A percentile compares a stretch with the other conserved stretches of the same genome.
These are phyloP conservation scores for Menidia beryllina DNA, from an alignment of 2,113 vertebrate species.

Conservation along the genomic window DNA sequence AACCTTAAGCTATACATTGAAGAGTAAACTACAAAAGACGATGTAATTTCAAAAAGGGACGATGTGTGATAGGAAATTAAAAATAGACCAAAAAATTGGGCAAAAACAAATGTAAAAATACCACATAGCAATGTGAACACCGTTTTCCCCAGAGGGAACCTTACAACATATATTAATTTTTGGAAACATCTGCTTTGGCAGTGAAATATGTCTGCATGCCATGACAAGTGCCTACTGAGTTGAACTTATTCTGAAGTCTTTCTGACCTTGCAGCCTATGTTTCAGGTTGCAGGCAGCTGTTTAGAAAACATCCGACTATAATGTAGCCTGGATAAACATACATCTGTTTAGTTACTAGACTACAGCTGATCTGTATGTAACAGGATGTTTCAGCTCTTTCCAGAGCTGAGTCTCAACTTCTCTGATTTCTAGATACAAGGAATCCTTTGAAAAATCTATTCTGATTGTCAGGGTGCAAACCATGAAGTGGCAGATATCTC, in stretches of 20 bases:
- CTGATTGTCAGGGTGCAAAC: slow-evolving; percentile 24
- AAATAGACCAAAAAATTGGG: too few species aligned
- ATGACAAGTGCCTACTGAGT: slow-evolving; percentile 40
- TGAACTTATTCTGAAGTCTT: slow-evolving; percentile 20
- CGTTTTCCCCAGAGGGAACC: background rate
- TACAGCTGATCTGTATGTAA: slow-evolving; percentile 28
- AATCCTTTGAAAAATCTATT: slow-evolving; percentile 28
- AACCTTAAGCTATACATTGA: too few species aligned
- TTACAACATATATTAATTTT: slow-evolving; percentile 2
- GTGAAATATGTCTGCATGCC: slow-evolving; percentile 31
- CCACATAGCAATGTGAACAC: background rate
- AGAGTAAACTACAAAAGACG: too few species aligned
- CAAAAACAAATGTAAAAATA: too few species aligned
- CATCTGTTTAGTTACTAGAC: background rate
- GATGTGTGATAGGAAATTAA: too few species aligned
- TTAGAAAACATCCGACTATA: slow-evolving; percentile 60
- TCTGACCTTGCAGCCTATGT: slow-evolving; percentile 52
- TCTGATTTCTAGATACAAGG: slow-evolving; percentile 41
- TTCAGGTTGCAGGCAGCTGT: slow-evolving; percentile 58
- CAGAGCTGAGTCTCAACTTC: slow-evolving; percentile 40
- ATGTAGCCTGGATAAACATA: background rate
- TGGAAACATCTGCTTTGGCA: slow-evolving; percentile 24
- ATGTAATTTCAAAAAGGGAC: too few species aligned
- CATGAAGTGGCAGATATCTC: too few species aligned
- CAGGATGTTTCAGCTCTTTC: slow-evolving; percentile 51